Conservation (phyloP, 2,113 vertebrate species). For the Sula dactylatra region DNA sequence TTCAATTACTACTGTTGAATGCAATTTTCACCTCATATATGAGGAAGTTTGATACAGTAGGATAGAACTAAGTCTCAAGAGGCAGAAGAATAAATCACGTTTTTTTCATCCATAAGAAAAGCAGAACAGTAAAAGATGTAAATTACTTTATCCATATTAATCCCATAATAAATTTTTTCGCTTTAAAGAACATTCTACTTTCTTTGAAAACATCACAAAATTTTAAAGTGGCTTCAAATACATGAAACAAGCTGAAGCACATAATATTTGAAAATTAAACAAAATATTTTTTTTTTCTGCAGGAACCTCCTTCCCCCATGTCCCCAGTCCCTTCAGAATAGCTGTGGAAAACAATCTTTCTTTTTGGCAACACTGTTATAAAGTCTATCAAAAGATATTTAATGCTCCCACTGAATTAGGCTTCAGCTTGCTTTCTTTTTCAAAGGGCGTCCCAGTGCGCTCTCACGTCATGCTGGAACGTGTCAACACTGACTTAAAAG, state of each 20-base stretch:
- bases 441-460: background rate
- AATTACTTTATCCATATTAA: background rate
- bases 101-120: background rate
- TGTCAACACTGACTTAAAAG: background rate
- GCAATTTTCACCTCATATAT: background rate
- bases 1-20: background rate
- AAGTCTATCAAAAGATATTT: background rate
- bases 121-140: background rate
- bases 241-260: background rate
- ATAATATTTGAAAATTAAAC: background rate
- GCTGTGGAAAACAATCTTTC: background rate
- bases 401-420: background rate
- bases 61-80: background rate
- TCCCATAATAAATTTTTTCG: background rate
- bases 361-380: background rate
- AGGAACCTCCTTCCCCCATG: background rate
- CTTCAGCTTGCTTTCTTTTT: background rate
- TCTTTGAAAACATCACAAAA: background rate
- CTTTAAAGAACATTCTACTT: background rate
- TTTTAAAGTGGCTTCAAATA: background rate
- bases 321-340: background rate
- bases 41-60: background rate
- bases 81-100: background rate
- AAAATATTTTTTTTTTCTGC: background rate
- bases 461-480: background rate